These are phyloP conservation scores for Sinohyriopsis cumingii DNA, from an alignment of 2,888 invertebrate genomes.

Conservation along the genomic window DNA sequence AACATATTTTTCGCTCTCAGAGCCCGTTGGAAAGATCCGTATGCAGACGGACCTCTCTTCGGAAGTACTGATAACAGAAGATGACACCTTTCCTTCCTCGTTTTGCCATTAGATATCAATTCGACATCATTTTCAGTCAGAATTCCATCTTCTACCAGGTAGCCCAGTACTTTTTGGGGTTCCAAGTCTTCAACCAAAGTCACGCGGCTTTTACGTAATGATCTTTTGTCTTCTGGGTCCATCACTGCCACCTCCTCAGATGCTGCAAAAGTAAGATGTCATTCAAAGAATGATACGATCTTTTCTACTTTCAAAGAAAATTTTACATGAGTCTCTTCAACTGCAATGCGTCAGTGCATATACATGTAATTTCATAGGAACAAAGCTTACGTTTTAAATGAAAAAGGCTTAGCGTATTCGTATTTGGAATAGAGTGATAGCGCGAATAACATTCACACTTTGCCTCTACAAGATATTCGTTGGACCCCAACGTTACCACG, in stretches of 20 bases:
- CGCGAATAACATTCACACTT: no score
- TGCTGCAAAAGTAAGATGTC: no score
- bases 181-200: slow-evolving; percentile 34
- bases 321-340: no score
- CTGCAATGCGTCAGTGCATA: no score
- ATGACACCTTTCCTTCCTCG: slow-evolving; percentile 34
- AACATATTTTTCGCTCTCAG: slow-evolving; percentile 9
- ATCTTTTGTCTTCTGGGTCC: slow-evolving; percentile 19
- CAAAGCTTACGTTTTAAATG: no score
- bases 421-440: no score
- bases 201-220: slow-evolving; percentile 21
- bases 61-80: slow-evolving; percentile 29
- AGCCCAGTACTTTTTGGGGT: slow-evolving; percentile 21
- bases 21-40: slow-evolving; percentile 34
- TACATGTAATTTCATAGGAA: no score
- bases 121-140: slow-evolving; percentile 45
- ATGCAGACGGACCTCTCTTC: slow-evolving; percentile 34
- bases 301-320: no score
- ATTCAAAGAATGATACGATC: no score
- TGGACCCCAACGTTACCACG: no score
- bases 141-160: slow-evolving; percentile 31
- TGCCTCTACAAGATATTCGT: no score
- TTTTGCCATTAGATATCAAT: slow-evolving; percentile 19
- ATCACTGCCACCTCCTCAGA: slow-evolving; percentile 3
- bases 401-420: no score